These are phyloP conservation scores for Nibea albiflora DNA, from an alignment of 2,113 vertebrate species.

Conservation along the genomic window DNA sequence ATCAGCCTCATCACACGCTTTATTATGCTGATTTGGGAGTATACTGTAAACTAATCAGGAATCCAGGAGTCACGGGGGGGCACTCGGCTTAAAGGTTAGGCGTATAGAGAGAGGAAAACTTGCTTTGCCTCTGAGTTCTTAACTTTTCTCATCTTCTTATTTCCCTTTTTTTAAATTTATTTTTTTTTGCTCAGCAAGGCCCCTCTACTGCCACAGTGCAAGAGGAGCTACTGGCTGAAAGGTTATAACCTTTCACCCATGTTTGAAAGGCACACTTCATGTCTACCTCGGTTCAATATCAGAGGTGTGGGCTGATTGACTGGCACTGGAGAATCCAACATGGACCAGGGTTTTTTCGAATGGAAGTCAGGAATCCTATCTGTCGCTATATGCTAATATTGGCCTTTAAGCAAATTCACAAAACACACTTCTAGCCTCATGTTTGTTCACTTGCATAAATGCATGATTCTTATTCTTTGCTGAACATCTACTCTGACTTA, in stretches of 20 bases:
- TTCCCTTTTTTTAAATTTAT: not conserved
- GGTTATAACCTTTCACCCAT: constrained; percentile 55
- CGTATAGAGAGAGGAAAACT: constrained; percentile 62
- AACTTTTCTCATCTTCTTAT: constrained; percentile 62
- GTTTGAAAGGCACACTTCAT: constrained; percentile 38
- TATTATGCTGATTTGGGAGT: constrained; percentile 81
- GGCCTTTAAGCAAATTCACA: constrained; percentile 84
- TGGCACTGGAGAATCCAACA: constrained; percentile 52
- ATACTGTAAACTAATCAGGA: constrained; percentile 84
- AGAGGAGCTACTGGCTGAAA: constrained; percentile 38
- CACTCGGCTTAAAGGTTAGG: constrained; percentile 78
- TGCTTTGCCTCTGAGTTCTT: constrained; percentile 61
- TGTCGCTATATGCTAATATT: constrained; percentile 84
- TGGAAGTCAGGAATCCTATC: constrained; percentile 75
- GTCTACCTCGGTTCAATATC: constrained; percentile 33
- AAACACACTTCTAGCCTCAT: constrained; percentile 77
- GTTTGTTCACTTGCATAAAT: constrained; percentile 85
- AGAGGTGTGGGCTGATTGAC: constrained; percentile 68
- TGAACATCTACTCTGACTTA: constrained; percentile 59
- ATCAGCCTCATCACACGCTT: constrained; percentile 81
- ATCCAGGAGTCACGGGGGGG: constrained; percentile 67
- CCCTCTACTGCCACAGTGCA: not conserved
- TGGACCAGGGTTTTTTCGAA: constrained; percentile 67
- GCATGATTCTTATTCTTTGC: constrained; percentile 80
- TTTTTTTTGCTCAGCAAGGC: constrained; percentile 16